Conservation (phyloP, 1,140 invertebrate species). For the Drosophila pandora region DNA sequence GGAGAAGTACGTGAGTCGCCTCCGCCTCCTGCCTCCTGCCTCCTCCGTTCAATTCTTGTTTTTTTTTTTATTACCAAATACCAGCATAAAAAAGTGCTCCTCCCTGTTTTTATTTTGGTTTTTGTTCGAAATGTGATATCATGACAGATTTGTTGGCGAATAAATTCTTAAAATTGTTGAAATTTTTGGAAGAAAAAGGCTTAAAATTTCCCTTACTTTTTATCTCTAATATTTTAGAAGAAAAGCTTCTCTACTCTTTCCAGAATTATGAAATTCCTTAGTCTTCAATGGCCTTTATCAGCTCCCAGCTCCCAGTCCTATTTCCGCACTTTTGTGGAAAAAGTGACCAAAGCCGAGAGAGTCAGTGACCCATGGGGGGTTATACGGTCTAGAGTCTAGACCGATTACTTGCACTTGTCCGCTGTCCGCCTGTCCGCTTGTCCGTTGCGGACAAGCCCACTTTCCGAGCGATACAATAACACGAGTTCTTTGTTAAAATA, state of each 20-base stretch:
- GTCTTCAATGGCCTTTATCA: constrained; percentile 15
- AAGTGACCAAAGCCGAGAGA: background rate
- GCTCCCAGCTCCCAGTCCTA: background rate
- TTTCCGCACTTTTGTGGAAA: constrained; percentile 25
- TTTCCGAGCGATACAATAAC: background rate
- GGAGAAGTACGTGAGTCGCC: constrained; percentile 59
- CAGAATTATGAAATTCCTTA: background rate
- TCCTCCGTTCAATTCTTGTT: background rate
- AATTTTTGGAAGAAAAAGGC: too few relatives aligned
- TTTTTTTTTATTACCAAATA: background rate
- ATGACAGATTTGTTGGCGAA: constrained; percentile 8
- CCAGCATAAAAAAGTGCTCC: constrained; percentile 27
- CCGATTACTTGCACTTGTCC: constrained; percentile 2
- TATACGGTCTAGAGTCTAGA: background rate
- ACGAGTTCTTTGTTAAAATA: constrained; percentile 19
- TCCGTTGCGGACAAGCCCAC: too few relatives aligned
- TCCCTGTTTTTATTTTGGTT: background rate
- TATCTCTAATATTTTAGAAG: too few relatives aligned
- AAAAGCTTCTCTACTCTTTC: too few relatives aligned
- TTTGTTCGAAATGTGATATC: background rate
- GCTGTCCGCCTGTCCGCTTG: too few relatives aligned
- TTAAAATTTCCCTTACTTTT: too few relatives aligned
- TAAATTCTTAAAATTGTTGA: constrained; percentile 5
- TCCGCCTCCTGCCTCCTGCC: too few relatives aligned
- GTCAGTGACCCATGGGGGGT: constrained; percentile 19